Conservation (phyloP, 2,797 vertebrate species). For the Aplochiton taeniatus region DNA sequence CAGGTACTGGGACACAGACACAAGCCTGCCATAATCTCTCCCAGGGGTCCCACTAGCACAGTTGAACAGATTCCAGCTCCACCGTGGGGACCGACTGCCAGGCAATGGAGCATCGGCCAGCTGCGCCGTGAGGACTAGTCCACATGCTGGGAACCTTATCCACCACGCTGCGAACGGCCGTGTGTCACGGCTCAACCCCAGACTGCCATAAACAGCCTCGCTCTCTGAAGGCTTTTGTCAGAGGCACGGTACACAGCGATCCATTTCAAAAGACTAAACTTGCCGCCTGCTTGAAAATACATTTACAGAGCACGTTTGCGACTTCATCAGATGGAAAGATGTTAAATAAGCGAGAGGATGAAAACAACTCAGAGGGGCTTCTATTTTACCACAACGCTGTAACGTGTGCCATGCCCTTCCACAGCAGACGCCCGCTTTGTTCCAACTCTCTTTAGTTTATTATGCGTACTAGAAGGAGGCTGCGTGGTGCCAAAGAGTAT, state of each 20-base stretch:
- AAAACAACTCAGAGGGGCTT: too few relatives aligned
- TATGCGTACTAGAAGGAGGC: conserved; percentile 42
- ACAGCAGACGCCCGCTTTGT: conserved; percentile 37
- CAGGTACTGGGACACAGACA: conserved; percentile 32
- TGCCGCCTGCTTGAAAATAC: too few relatives aligned
- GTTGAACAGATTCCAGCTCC: conserved; percentile 24
- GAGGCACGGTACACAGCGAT: too few relatives aligned
- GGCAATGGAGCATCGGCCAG: background rate
- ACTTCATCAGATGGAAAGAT: too few relatives aligned
- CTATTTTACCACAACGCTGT: background rate
- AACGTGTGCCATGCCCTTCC: conserved; percentile 32
- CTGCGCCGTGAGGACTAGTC: background rate
- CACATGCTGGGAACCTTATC: too few relatives aligned
- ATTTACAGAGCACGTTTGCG: too few relatives aligned
- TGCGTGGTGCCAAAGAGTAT: conserved; percentile 33
- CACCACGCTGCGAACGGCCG: too few relatives aligned
- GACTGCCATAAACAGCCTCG: too few relatives aligned
- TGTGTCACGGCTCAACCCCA: background rate
- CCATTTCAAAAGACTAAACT: too few relatives aligned
- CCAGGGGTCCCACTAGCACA: background rate
- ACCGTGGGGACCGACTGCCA: conserved; percentile 21
- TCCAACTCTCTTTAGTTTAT: conserved; percentile 33
- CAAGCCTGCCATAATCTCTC: conserved; percentile 34
- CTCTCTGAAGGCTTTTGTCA: too few relatives aligned
- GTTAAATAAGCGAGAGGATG: too few relatives aligned